These are phyloP conservation scores for Onychomys arenicola DNA, from an alignment of 2,797 vertebrate genomes.

Conservation along the genomic window DNA sequence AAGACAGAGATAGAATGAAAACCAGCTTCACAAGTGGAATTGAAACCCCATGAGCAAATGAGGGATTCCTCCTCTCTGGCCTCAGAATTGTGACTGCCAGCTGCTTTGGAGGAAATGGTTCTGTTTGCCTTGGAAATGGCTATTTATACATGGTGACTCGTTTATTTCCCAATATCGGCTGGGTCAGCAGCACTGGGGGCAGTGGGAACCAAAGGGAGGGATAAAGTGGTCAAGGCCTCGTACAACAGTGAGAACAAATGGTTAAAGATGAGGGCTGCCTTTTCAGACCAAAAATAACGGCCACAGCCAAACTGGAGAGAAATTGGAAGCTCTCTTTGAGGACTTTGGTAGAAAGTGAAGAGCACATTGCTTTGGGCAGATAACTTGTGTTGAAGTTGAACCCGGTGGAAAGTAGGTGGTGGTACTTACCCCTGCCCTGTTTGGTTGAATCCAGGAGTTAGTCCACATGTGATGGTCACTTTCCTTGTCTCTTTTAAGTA, in stretches of 20 bases:
- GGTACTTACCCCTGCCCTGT: not conserved
- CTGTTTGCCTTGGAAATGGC: not conserved
- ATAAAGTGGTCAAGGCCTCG: not conserved
- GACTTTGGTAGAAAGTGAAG: not conserved
- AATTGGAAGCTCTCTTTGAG: not conserved
- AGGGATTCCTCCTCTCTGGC: not conserved
- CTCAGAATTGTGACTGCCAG: not conserved
- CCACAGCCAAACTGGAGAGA: not conserved
- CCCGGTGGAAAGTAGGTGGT: not conserved
- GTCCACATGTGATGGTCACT: not conserved
- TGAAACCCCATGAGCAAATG: not conserved
- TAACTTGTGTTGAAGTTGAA: slow-evolving; percentile 10
- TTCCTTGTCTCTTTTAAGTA: slow-evolving; percentile 13
- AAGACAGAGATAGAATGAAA: not conserved
- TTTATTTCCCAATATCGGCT: not conserved
- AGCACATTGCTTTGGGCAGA: slow-evolving; percentile 14
- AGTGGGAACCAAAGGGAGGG: not conserved
- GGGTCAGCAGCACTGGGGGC: not conserved
- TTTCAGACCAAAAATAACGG: not conserved
- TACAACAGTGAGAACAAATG: not conserved
- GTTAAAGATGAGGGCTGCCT: not conserved
- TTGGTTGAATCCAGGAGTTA: not conserved
- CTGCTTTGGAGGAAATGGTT: not conserved
- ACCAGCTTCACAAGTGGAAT: not conserved
- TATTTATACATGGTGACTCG: not conserved